Base-by-base conservation (phyloP, 2,888 invertebrate genomes). In the Cremastobaeus sp. region DNA sequence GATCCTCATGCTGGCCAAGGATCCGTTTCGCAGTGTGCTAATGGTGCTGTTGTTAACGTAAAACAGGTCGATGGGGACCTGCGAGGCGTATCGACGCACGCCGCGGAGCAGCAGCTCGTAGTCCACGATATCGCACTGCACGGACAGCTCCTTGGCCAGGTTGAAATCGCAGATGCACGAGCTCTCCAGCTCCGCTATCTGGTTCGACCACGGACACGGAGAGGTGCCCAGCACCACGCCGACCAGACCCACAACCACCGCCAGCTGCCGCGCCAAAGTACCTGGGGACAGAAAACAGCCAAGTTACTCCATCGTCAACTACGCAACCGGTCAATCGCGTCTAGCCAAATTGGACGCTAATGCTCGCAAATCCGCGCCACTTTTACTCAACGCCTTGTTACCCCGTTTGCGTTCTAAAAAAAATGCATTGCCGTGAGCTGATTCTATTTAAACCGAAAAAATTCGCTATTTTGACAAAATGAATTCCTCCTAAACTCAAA, bases 41-140 rank as follows among this genome's bases (percentile, higher is more conserved):
- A 96, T 91, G 25, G 94, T 94, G 52, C 96, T 95, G 89, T 96
- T 96, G 89, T 96, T 96, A 72, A 97, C 91, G 87, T 96, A 96
- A 32, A 97, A 91, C 76, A 96, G 90, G 88, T 96, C 96, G 77
- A 97, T 90, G 48, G 92, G 90, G 32, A 76, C 55, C 12, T 70
- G 76, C 75, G 90, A 89, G 15, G 93, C 91, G 89, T 92, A 92
- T 79, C 91, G 91, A 84, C 93, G 91, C 86, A 95, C 89, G 20
- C 95, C 93, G 62, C 91, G 89, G 79, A 96, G 86, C n/a, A 97
- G 90, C 76, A 91, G 90, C 41, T 91, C 88, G 86, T 95, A 95
- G 83, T 95, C 93, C 68, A 96, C 95, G 91, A 95, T 94, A 88
- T 96, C 95, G 88, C 96, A 96, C 88, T 96, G 96, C 76, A 96